Conservation (phyloP, 2,888 invertebrate genomes). For the Chrysodeixis includens region DNA sequence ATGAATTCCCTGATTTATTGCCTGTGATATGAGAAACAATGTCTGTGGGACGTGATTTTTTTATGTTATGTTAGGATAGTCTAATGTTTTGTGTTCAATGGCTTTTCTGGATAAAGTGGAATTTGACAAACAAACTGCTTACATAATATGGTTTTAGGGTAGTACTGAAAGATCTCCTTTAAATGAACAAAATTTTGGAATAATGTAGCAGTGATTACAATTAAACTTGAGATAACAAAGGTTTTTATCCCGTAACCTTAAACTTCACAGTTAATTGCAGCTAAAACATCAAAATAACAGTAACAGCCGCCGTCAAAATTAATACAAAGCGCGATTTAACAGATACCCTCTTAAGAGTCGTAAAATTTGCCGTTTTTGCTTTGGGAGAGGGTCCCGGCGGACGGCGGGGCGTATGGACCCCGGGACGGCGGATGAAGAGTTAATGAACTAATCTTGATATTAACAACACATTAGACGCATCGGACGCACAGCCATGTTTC, state of each 20-base stretch:
- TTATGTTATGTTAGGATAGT: not conserved
- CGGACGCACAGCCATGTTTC: slow-evolving; percentile 78
- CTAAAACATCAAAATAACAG: slow-evolving; percentile 75
- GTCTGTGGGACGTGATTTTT: slow-evolving; percentile 35
- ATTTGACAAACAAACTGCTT: not conserved
- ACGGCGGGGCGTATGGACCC: slow-evolving; percentile 60
- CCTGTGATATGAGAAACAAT: slow-evolving; percentile 49
- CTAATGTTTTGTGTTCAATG: not conserved
- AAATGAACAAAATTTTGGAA: slow-evolving; percentile 10
- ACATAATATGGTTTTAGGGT: not conserved
- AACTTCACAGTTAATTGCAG: slow-evolving; percentile 65
- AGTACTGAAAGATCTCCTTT: slow-evolving; percentile 10
- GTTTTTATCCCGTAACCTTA: slow-evolving; percentile 52
- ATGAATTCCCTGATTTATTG: slow-evolving; percentile 55
- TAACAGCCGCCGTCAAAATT: slow-evolving; percentile 81
- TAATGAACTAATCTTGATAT: slow-evolving; percentile 89
- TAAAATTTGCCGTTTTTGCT: slow-evolving; percentile 77
- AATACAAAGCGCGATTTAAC: slow-evolving; percentile 81
- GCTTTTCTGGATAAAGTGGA: not conserved
- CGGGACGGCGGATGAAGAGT: slow-evolving; percentile 81
- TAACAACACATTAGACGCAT: slow-evolving; percentile 88
- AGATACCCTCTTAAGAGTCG: slow-evolving; percentile 77
- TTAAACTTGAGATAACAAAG: slow-evolving; percentile 41
- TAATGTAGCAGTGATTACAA: slow-evolving; percentile 37
- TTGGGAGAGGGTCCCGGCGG: slow-evolving; percentile 61